Evolutionary conservation across 2,113 vertebrate species (phyloP), one percentile per base, ranked within the genome.

Genomic region (Erythrocebus patas): DNA sequence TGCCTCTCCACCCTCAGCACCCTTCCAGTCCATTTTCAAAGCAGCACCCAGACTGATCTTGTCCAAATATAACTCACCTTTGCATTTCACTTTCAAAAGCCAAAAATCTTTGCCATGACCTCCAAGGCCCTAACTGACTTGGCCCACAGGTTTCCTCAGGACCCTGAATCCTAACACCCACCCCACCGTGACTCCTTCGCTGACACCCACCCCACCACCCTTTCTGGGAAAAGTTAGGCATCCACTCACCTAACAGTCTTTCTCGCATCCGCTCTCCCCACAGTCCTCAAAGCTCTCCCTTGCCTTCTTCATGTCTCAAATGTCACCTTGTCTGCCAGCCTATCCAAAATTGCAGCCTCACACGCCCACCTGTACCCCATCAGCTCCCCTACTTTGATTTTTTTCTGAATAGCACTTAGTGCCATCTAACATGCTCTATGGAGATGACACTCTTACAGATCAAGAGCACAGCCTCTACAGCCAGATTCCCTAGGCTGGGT

Each of bases 301-400:
- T 12, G 59, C 17, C 1, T 22, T 59, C 38, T 90, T 68, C 50
- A 61, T 23, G 10, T 86, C 75, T 84, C 76, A 91, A 32, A 48
- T 38, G 32, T 96, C 38, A 38, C 18, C 6, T n/a, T 66, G 57
- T 32, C 18, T 64, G 27, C 16, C 16, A 32, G 18, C 13, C 20
- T 52, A 13, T n/a, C 45, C 82, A 80, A 91, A 76, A 80, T n/a
- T 13, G 20, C 7, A 91, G 35, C 38, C 25, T 6, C 10, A 43
- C 7, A n/a, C 3, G 5, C 5, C 10, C 14, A 84, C 16, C 48
- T 1, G n/a, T 43, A 8, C 12, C 6, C n/a, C 18, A 25, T 7
- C 50, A 6, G 52, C 9, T 30, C 16, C 55, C 20, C 6, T 8
- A 0, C 45, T 79, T 89, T 25, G 10, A 50, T n/a, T 32, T 68